These are phyloP conservation scores for Saxicola maurus DNA, from an alignment of 2,797 vertebrate species.

Conservation along the genomic window DNA sequence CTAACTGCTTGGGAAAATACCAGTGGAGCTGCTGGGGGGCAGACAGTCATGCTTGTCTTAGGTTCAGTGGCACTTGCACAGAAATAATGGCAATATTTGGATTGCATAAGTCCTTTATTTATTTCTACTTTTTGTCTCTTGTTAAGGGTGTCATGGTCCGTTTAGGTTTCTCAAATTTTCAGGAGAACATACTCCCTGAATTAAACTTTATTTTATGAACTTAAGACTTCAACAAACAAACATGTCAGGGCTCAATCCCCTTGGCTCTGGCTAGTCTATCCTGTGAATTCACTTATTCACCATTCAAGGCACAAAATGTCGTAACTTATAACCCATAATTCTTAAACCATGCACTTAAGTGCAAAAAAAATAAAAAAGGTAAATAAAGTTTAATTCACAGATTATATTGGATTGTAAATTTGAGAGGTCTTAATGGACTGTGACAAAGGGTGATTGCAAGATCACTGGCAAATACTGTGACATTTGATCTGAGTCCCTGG, in stretches of 20 bases:
- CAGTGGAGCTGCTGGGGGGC: background rate
- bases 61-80: background rate
- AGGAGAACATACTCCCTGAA: background rate
- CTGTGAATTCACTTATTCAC: background rate
- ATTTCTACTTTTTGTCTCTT: background rate
- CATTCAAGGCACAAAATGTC: background rate
- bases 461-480: background rate
- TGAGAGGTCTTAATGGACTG: background rate
- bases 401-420: background rate
- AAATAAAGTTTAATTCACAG: background rate
- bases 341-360: background rate
- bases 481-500: background rate
- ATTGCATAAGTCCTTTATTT: background rate
- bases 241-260: background rate
- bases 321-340: background rate
- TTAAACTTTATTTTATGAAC: background rate
- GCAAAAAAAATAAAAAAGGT: background rate
- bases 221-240: background rate
- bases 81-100: conserved; percentile 1
- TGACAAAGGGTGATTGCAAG: background rate
- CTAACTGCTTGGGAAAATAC: background rate
- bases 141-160: background rate
- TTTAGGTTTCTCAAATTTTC: background rate
- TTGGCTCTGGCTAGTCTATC: background rate
- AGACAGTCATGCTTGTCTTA: background rate